A percentile compares a stretch with the other conserved stretches of the same genome.
These are phyloP conservation scores for Xiphorhynchus elegans DNA, from an alignment of 2,113 vertebrate genomes.

Conservation along the genomic window DNA sequence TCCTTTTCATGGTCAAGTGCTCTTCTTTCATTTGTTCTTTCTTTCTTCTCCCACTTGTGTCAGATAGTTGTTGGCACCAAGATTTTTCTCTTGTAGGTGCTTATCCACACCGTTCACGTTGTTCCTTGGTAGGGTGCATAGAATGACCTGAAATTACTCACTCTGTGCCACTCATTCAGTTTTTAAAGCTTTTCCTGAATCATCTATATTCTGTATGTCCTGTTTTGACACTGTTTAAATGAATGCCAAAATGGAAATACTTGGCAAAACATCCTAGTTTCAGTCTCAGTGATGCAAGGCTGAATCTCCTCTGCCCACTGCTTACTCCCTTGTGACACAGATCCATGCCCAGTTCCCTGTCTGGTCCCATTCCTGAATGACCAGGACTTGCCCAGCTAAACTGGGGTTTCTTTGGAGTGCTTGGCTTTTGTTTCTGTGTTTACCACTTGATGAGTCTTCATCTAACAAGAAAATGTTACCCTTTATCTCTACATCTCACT, in stretches of 20 bases:
- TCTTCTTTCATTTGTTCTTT: not conserved
- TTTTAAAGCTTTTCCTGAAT: not conserved
- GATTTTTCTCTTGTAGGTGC: not conserved
- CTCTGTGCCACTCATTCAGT: not conserved
- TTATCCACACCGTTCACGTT: not conserved
- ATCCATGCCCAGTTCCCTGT: not conserved
- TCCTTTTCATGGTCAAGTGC: not conserved
- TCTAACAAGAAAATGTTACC: not conserved
- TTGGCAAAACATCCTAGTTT: not conserved
- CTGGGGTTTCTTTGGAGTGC: not conserved
- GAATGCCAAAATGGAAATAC: not conserved
- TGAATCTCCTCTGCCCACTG: accelerated
- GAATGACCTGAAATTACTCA: not conserved
- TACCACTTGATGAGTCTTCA: not conserved
- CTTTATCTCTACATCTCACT: accelerated
- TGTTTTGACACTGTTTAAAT: not conserved
- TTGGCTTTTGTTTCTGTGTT: not conserved
- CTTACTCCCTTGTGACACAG: not conserved
- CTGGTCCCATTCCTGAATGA: accelerated
- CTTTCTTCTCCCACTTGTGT: not conserved
- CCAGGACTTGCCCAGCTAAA: not conserved
- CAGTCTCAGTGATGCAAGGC: not conserved
- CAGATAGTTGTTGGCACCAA: not conserved
- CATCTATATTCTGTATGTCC: not conserved
- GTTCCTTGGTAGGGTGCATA: not conserved